Base-by-base conservation (phyloP, 2,888 invertebrate species). In the Cheilosia soror region DNA sequence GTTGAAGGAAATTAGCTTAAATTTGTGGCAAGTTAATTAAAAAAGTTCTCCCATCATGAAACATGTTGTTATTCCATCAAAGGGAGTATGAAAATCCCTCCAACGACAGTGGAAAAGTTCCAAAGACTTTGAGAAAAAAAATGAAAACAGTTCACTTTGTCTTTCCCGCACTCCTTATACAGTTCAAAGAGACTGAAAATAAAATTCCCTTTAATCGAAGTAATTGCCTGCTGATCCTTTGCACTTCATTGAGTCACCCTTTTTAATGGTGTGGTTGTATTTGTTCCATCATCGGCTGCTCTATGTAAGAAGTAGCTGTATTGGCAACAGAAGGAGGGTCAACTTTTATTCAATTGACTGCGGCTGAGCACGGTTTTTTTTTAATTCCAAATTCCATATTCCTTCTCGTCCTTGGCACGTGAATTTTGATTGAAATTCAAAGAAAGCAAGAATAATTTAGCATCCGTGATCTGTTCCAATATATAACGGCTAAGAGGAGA, bases 21-120 rank as follows among this genome's bases (percentile, higher is more conserved):
- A 82, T 60, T 55, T 57, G 62, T 37, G 37, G 51, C 53, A 83
- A 83, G 78, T 78, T 83, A 68, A 78, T 78, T 83, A 78, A 83
- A 37, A 83, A 83, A 33, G 15, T 83, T 68, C 2, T 42, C 49
- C 6, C 15, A 4, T 25, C 44, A 11, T 9, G 15, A 11, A 33
- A 13, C 55, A 33, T 58, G 65, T 72, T 33, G 20, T 40, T 49
- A 42, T 40, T 25, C 55, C n/a, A 9, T 6, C n/a, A 20, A 25
- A 55, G 11, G 7, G 33, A 33, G 9, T 25, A 25, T 5, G 15
- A 2, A 47, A 33, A 49, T 37, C 3, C 13, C 13, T 15, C 11
- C 40, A 5, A 13, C n/a, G 37, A 31, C 25, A 20, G 6, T 25
- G n/a, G 6, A 9, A 44, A 25, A 51, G 20, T 33, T 57, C 5